phyloP scores from a whole-genome alignment of 2,113 vertebrate species.

The Turnix velox region DNA sequence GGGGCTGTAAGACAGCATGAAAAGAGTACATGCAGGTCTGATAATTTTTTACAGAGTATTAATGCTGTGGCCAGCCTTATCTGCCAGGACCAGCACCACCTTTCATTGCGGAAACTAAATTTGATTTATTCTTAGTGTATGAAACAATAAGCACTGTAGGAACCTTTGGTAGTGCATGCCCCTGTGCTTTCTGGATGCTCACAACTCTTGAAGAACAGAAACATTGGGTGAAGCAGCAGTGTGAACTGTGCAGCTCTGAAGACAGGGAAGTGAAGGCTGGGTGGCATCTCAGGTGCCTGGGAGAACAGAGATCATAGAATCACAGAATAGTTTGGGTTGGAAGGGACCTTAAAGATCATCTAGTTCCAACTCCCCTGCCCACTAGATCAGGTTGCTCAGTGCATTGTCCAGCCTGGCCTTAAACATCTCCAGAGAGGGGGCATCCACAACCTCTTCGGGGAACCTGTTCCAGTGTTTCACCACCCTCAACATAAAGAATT shows the following conservation, averaged over 20 bases:
- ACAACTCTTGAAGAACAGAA: neutral
- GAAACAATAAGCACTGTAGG: neutral
- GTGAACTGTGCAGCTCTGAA: rapidly evolving
- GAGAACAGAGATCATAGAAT: neutral
- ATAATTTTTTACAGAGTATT: neutral
- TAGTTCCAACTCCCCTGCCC: too few relatives aligned
- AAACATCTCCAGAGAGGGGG: too few relatives aligned
- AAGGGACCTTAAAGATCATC: too few relatives aligned
- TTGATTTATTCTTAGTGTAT: neutral
- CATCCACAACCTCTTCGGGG: too few relatives aligned
- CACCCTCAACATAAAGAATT: too few relatives aligned
- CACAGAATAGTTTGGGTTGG: too few relatives aligned
- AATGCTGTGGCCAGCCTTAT: neutral
- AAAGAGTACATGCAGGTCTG: neutral
- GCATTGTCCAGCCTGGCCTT: too few relatives aligned
- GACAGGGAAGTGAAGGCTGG: neutral
- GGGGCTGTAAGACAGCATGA: neutral
- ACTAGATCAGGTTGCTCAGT: too few relatives aligned
- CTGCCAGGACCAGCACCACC: neutral
- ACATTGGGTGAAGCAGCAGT: neutral
- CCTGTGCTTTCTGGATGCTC: neutral
- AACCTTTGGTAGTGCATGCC: neutral
- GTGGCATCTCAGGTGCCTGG: neutral
- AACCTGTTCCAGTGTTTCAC: too few relatives aligned
- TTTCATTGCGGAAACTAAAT: neutral